A percentile compares a stretch with the other conserved stretches of the same genome.
Evolutionary conservation across 2,888 invertebrate genomes (phyloP).

Genomic region (Dynastes hyllus): DNA sequence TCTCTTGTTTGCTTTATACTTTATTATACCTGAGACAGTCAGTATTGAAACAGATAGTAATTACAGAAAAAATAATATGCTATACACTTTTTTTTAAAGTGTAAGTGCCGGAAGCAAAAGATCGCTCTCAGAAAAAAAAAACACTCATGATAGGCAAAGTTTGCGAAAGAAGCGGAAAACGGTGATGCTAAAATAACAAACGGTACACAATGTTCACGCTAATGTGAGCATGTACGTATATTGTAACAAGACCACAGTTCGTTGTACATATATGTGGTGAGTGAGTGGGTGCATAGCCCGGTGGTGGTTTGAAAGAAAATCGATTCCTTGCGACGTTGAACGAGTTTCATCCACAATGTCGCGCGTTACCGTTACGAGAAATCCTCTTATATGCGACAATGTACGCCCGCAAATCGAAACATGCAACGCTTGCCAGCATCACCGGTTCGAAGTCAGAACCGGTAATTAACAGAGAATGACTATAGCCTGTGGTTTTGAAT

Average conservation of each 20-base stretch:
- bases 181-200: constrained; percentile 26
- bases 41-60: too few species aligned
- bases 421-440: neutral
- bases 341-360: constrained; percentile 11
- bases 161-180: constrained; percentile 29
- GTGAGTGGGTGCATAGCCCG: neutral
- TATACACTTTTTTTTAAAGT: too few species aligned
- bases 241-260: too few species aligned
- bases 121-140: neutral
- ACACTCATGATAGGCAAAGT: neutral
- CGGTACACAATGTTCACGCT: constrained; percentile 23
- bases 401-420: neutral
- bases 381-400: neutral
- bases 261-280: neutral
- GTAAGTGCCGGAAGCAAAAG: too few species aligned
- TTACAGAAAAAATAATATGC: too few species aligned
- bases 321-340: constrained; percentile 16
- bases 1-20: too few species aligned
- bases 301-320: constrained; percentile 37
- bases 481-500: constrained; percentile 17
- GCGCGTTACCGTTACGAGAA: neutral
- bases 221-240: neutral
- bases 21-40: too few species aligned
- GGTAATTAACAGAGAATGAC: constrained; percentile 15
- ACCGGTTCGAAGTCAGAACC: neutral